A percentile compares a stretch with the other conserved stretches of the same genome.
Conservation (phyloP, 2,113 vertebrate species). For the Xiphorhynchus elegans region DNA sequence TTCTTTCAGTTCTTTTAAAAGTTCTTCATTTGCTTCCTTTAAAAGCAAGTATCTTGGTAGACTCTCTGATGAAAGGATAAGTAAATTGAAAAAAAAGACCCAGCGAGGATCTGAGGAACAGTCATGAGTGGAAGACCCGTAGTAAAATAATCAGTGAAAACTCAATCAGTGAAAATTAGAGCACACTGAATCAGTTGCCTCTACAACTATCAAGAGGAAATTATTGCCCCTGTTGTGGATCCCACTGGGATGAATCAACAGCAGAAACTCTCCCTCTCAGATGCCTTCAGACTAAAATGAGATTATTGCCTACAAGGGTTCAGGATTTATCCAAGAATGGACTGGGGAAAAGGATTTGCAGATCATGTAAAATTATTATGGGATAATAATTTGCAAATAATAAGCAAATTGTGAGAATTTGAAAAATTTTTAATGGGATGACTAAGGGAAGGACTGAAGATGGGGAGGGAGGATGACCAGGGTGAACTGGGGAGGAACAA, state of each 20-base stretch:
- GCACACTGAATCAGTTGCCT: background rate
- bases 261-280: background rate
- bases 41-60: background rate
- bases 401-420: background rate
- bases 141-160: background rate
- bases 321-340: background rate
- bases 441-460: background rate
- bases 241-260: background rate
- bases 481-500: background rate
- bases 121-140: background rate
- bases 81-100: background rate
- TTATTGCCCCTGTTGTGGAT: background rate
- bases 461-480: background rate
- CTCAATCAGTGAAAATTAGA: slow-evolving; percentile 11
- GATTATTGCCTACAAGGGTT: background rate
- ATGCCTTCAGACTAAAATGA: background rate
- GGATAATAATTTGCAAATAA: background rate
- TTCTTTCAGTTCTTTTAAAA: background rate
- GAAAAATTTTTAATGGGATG: background rate
- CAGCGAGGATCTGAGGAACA: background rate
- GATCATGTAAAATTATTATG: background rate
- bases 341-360: background rate
- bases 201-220: background rate
- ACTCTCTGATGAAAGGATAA: background rate
- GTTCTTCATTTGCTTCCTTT: background rate